Percentiles rank a stretch among this genome's conserved stretches.
Evolutionary conservation across 2,113 vertebrate genomes (phyloP).

Genomic region (Sceloporus tristichus): DNA sequence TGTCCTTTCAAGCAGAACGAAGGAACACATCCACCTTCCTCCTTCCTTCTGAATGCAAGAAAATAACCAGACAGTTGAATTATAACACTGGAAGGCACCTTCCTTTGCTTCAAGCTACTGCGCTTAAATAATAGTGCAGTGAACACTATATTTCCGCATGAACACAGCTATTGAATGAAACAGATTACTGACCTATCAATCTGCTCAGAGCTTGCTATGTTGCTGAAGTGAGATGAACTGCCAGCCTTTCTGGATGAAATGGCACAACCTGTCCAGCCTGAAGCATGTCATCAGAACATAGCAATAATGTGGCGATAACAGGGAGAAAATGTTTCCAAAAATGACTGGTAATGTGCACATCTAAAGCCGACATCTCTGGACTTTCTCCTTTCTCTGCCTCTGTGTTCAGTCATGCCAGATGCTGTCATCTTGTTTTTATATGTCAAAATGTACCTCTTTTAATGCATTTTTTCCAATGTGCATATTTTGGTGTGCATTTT

Average conservation of each 20-base stretch:
- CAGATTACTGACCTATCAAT: constrained; percentile 22
- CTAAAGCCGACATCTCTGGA: no score
- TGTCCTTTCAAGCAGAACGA: neutral
- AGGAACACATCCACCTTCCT: neutral
- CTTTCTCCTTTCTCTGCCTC: no score
- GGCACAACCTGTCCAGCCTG: neutral
- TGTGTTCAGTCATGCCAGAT: no score
- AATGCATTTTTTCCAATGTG: no score
- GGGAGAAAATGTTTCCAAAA: neutral
- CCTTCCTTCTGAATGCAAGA: neutral
- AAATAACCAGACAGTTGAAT: neutral
- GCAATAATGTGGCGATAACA: neutral
- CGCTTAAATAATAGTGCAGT: constrained; percentile 19
- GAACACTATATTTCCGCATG: constrained; percentile 15
- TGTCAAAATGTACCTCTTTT: no score
- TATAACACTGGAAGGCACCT: constrained; percentile 21
- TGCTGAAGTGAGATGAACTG: constrained; percentile 20
- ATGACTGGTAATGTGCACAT: neutral
- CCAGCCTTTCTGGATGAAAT: neutral
- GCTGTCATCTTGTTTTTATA: no score
- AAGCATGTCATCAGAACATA: neutral
- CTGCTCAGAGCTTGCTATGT: neutral
- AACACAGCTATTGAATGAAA: neutral
- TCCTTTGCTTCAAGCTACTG: constrained; percentile 22
- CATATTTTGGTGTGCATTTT: no score